Base-by-base conservation (phyloP, 2,888 invertebrate species). In the Therioaphis trifolii region DNA sequence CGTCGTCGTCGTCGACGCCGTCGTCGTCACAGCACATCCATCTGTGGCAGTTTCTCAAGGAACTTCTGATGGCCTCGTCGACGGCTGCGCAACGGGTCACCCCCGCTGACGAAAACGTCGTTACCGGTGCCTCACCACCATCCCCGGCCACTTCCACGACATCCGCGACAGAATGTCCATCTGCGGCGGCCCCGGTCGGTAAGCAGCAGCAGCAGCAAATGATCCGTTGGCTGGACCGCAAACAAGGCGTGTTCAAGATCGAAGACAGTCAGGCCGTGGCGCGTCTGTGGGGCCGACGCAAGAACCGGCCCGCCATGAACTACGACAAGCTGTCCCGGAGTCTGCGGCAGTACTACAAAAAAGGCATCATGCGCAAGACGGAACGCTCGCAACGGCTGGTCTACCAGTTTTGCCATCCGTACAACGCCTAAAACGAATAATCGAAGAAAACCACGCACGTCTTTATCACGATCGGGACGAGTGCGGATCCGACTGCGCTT, bases 341-440 rank as follows among this genome's bases (percentile, higher is more conserved):
- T 87, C 97, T 99, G 88, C 91, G 99, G 77, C 99, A 99, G 89
- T 98, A 98, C 90, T 99, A 99, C 92, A 98, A 99, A 90, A 99
- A 99, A 90, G 98, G 98, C 84, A 98, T 99, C 89, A 97, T 98
- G 96, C 98, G 98, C 92, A 99, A 99, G 90, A 99, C 99, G 0
- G 98, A 98, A 89, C 92, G 98, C 86, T 97, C 98, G 87, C 99
- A 99, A 90, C 92, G 99, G 88, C 92, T 99, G 87, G 99, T 99
- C 85, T 99, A 99, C 90, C 99, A 99, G 90, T 99, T 99, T 90
- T 98, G 98, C 89, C 95, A 96, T 89, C 96, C 97, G 24, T 98
- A 98, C 90, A 85, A 84, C 76, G 84, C 84, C 46, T 85, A 46
- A 55, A 58, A 63, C 85, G 24, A 35, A 35, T 35, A n/a, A 18